phyloP scores from a whole-genome alignment of 2,113 vertebrate genomes.

The Pongo abelii region DNA sequence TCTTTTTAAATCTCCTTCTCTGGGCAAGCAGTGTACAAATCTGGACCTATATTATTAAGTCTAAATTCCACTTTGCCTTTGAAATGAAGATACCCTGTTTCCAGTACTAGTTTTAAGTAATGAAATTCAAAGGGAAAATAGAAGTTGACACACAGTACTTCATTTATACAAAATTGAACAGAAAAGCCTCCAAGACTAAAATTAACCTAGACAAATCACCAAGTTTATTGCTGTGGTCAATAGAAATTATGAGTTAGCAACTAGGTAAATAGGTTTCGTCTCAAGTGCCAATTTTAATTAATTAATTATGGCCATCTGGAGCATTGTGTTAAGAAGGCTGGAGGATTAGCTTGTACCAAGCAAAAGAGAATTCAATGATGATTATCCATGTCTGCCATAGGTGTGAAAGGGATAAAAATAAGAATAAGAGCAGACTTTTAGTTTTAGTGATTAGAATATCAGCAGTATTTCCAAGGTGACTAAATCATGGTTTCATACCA shows the following conservation, averaged over 20 bases:
- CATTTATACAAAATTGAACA: not conserved
- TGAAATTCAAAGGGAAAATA: slow-evolving; percentile 5
- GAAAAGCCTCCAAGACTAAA: slow-evolving; percentile 16
- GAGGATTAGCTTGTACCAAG: not conserved
- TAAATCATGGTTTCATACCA: not conserved
- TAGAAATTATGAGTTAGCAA: slow-evolving; percentile 11
- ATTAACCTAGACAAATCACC: slow-evolving; percentile 25
- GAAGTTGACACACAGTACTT: not conserved
- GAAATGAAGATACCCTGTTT: not conserved
- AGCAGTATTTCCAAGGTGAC: not conserved
- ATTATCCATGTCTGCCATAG: not conserved
- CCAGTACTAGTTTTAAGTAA: not conserved
- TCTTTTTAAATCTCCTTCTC: not conserved
- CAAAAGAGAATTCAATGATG: not conserved
- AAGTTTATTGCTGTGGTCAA: not conserved
- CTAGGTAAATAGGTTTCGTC: not conserved
- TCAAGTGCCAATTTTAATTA: slow-evolving; percentile 25
- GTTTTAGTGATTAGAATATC: not conserved
- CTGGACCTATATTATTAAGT: not conserved
- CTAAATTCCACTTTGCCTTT: not conserved
- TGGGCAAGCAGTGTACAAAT: not conserved
- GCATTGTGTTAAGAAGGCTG: not conserved
- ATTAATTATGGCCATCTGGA: not conserved
- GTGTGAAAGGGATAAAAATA: not conserved
- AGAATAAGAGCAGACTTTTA: not conserved